phyloP scores from a whole-genome alignment of 2,113 vertebrate genomes.

The Oreocharis arfaki region DNA sequence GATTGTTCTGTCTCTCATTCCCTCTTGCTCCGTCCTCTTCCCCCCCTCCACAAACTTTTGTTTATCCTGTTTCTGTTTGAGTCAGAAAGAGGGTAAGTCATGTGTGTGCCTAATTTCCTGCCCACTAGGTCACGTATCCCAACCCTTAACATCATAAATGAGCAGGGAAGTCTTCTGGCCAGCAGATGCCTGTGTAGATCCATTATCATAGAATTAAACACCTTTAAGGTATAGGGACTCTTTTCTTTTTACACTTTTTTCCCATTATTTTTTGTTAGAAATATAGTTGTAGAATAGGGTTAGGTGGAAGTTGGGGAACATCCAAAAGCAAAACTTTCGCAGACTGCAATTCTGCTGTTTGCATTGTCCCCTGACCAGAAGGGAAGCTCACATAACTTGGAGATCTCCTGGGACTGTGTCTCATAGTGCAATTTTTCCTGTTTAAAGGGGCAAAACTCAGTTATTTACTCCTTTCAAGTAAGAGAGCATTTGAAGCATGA shows the following conservation, averaged over 20 bases:
- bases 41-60: not conserved
- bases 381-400: not conserved
- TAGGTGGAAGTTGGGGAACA: not conserved
- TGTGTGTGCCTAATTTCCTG: not conserved
- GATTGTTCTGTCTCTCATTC: accelerated
- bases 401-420: not conserved
- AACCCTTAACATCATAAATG: not conserved
- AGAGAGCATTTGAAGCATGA: not conserved
- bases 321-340: not conserved
- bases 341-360: not conserved
- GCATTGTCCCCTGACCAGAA: not conserved
- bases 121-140: not conserved
- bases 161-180: not conserved
- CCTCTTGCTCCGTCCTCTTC: not conserved
- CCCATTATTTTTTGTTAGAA: not conserved
- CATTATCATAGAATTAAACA: not conserved
- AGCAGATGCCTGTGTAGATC: not conserved
- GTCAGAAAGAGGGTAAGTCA: not conserved
- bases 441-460: not conserved
- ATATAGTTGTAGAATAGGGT: not conserved
- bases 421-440: not conserved
- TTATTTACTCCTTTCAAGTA: not conserved
- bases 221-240: not conserved
- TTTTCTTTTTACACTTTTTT: not conserved
- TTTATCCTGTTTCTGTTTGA: not conserved